phyloP scores from a whole-genome alignment of 2,797 vertebrate genomes.

The Melanotaenia pygmaea region DNA sequence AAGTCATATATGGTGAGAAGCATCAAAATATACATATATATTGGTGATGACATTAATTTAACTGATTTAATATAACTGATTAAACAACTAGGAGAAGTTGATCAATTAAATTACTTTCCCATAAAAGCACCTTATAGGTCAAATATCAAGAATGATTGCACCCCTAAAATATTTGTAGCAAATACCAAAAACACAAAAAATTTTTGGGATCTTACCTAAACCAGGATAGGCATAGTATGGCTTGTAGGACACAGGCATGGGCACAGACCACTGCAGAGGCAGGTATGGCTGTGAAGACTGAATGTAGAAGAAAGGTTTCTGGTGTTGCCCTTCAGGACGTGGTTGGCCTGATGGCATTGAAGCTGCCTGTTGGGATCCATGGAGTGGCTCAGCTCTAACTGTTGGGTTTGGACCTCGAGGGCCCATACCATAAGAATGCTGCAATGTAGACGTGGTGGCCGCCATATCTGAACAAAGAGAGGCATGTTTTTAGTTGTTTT shows the following conservation, averaged over 20 bases:
- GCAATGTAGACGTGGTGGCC: conserved; percentile 53
- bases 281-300: conserved; percentile 78
- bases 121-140: too few relatives aligned
- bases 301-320: conserved; percentile 81
- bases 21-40: background rate
- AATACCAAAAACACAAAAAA: too few relatives aligned
- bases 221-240: conserved; percentile 77
- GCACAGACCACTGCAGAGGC: conserved; percentile 78
- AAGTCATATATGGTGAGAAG: background rate
- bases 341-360: conserved; percentile 47
- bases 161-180: too few relatives aligned
- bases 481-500: background rate
- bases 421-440: conserved; percentile 46
- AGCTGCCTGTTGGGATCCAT: conserved; percentile 24
- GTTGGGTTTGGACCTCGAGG: conserved; percentile 51
- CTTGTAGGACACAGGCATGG: conserved; percentile 80
- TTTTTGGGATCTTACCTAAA: conserved; percentile 64
- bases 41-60: too few relatives aligned
- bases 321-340: conserved; percentile 69
- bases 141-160: too few relatives aligned
- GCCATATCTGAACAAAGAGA: conserved; percentile 57
- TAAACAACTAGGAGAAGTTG: too few relatives aligned
- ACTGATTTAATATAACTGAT: too few relatives aligned
- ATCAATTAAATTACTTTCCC: too few relatives aligned
- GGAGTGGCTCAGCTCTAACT: conserved; percentile 37